These are phyloP conservation scores for Coleophora deauratella DNA, from an alignment of 2,888 invertebrate species.

Conservation along the genomic window DNA sequence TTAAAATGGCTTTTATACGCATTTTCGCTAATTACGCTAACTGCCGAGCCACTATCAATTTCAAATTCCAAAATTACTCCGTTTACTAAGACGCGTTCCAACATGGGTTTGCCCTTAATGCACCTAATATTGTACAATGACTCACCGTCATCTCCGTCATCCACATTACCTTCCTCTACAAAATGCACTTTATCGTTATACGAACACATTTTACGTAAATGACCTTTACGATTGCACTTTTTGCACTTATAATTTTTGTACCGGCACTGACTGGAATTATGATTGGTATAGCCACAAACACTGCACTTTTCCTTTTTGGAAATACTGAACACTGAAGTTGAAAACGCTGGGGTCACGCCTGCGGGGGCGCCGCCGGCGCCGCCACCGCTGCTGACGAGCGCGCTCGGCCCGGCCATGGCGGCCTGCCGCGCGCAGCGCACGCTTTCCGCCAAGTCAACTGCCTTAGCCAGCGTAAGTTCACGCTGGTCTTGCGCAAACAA, in stretches of 20 bases:
- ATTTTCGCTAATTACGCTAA: constrained; percentile 1
- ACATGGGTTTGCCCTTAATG: too few species aligned
- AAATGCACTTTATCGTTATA: neutral
- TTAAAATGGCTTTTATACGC: constrained; percentile 7
- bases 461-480: constrained; percentile 7
- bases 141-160: too few species aligned
- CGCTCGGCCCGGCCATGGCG: constrained; percentile 6
- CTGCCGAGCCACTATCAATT: constrained; percentile 8
- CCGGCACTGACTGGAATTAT: neutral
- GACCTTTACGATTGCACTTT: too few species aligned
- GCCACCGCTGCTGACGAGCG: neutral
- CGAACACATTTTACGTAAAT: neutral
- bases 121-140: too few species aligned
- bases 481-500: neutral
- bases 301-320: neutral
- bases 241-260: neutral
- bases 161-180: too few species aligned
- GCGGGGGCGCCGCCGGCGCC: neutral
- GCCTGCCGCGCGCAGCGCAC: constrained; percentile 11
- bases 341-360: neutral
- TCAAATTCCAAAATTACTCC: constrained; percentile 3
- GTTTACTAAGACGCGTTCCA: too few species aligned
- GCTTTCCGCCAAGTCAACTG: too few species aligned
- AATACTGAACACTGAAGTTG: neutral
- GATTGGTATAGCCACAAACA: neutral